Conservation (phyloP, 2,888 invertebrate genomes). For the Lasioglossum villosulum region DNA sequence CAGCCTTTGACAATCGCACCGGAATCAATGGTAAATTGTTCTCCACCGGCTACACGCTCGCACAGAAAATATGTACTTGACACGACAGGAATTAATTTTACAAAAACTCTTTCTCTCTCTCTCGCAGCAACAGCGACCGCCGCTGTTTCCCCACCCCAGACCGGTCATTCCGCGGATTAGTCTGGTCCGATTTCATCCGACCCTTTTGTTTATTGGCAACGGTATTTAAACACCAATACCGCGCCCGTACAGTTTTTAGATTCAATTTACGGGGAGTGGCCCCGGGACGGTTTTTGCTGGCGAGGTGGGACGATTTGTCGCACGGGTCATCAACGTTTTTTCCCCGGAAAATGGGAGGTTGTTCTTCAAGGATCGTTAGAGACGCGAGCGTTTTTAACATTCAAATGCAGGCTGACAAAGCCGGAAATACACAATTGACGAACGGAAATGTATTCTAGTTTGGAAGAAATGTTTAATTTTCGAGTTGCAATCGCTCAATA, state of each 20-base stretch:
- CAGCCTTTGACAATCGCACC: constrained; percentile 67
- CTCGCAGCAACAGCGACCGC: neutral
- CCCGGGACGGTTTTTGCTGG: neutral
- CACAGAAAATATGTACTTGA: constrained; percentile 30
- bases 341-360: neutral
- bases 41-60: constrained; percentile 33
- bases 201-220: neutral
- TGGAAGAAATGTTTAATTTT: no score
- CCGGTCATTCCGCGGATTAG: constrained; percentile 13
- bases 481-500: no score
- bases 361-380: neutral
- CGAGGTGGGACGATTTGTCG: neutral
- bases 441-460: no score
- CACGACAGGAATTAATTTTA: constrained; percentile 46
- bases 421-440: no score
- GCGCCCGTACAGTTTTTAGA: neutral
- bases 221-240: neutral
- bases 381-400: neutral
- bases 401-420: no score
- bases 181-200: neutral
- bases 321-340: neutral
- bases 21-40: constrained; percentile 68
- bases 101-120: constrained; percentile 15
- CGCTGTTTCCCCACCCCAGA: neutral
- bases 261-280: neutral